A percentile compares a stretch with the other conserved stretches of the same genome.
Conservation (phyloP, 2,888 invertebrate genomes). For the Sceliomorpha sp. region DNA sequence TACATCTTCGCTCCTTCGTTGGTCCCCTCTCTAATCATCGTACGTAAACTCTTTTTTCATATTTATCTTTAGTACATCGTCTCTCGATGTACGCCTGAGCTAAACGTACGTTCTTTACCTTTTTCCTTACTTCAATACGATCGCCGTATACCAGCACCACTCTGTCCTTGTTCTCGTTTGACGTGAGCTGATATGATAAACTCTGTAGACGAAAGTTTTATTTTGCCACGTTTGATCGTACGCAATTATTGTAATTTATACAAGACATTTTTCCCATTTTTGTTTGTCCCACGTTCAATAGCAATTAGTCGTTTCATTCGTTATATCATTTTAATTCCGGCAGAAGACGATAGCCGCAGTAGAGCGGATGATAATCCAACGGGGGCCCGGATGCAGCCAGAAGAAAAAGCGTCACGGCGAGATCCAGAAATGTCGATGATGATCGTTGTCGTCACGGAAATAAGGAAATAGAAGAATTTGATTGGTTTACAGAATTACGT, state of each 20-base stretch:
- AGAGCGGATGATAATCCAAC: slow-evolving; percentile 28
- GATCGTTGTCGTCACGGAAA: slow-evolving; percentile 71
- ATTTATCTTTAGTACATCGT: slow-evolving; percentile 36
- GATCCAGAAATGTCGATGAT: slow-evolving; percentile 47
- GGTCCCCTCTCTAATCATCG: slow-evolving; percentile 36
- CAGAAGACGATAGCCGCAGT: no score
- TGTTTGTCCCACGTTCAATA: background rate
- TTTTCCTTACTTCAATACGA: slow-evolving; percentile 82
- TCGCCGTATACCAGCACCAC: slow-evolving; percentile 82
- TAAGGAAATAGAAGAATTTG: slow-evolving; percentile 80
- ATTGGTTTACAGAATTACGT: slow-evolving; percentile 70
- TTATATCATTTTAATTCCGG: no score
- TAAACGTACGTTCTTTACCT: slow-evolving; percentile 77
- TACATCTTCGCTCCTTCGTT: slow-evolving; percentile 35
- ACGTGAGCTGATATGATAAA: slow-evolving; percentile 80
- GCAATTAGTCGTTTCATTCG: slow-evolving; percentile 9
- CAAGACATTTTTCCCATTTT: no score
- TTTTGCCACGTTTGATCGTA: background rate
- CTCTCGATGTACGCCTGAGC: slow-evolving; percentile 45
- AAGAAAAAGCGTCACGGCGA: slow-evolving; percentile 22
- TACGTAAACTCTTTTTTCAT: slow-evolving; percentile 47
- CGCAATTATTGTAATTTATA: no score
- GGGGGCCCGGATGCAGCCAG: slow-evolving; percentile 33
- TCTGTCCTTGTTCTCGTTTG: slow-evolving; percentile 81
- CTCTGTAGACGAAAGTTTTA: slow-evolving; percentile 66